These are phyloP conservation scores for Seira musarum DNA, from an alignment of 2,888 invertebrate species.

Conservation along the genomic window DNA sequence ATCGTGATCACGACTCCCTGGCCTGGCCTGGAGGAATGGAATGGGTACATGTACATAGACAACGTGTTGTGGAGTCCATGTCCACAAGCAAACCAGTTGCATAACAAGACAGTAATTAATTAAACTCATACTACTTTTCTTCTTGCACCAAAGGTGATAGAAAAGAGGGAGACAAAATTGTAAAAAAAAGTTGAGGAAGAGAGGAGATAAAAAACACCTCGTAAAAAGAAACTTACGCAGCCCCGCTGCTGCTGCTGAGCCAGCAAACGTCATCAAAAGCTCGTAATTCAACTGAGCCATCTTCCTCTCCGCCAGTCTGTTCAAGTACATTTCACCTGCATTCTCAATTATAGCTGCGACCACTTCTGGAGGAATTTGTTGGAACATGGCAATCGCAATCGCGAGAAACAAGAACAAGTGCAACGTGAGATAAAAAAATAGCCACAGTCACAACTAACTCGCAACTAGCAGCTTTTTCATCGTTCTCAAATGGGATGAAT, in stretches of 20 bases:
- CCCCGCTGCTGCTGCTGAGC: constrained; percentile 18
- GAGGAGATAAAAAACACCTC: constrained; percentile 13
- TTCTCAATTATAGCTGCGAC: constrained; percentile 48
- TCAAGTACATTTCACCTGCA: constrained; percentile 53
- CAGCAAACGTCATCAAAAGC: constrained; percentile 40
- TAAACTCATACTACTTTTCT: constrained; percentile 56
- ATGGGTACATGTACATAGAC: no score
- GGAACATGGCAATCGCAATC: constrained; percentile 35
- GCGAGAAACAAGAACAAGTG: not conserved
- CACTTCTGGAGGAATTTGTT: constrained; percentile 46
- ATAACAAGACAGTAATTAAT: constrained; percentile 64
- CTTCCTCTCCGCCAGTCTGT: constrained; percentile 40
- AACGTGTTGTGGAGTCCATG: no score
- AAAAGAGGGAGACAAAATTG: not conserved
- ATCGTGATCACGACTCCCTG: no score
- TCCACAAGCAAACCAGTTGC: constrained; percentile 55
- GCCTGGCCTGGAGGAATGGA: no score
- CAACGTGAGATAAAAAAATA: no score
- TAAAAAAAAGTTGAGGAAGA: not conserved
- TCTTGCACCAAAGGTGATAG: constrained; percentile 31
- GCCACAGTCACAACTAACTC: no score
- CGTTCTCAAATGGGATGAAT: no score
- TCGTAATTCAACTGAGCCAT: constrained; percentile 54
- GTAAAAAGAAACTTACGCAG: constrained; percentile 49
- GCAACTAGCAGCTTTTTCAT: no score